Base-by-base conservation (phyloP, 2,113 vertebrate species). In the Cavia aperea region DNA sequence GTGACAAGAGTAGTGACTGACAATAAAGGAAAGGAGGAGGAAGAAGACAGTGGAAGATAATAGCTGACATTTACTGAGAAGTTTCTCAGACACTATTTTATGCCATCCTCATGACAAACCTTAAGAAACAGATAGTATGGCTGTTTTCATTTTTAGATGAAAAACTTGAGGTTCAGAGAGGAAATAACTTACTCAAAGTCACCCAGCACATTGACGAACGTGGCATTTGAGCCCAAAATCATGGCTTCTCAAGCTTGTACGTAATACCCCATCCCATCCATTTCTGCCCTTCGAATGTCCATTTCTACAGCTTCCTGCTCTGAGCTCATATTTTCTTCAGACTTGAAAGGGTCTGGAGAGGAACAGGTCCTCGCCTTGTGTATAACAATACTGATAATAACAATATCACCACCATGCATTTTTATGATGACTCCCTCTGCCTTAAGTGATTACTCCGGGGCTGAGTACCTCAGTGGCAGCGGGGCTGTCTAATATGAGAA, bases 111-210 rank as follows among this genome's bases (percentile, higher is more conserved):
- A 60, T 15, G 31, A 23, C 58, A 63, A 58, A 16, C n/a, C 26
- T 65, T 43, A 81, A 73, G 56, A 88, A 54, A 81, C 24, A 56
- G 33, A 39, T 60, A 60, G 81, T 58, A 73, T 14, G 5, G 21
- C 31, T 39, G 21, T 79, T 86, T 58, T 88, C 72, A 56, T 63
- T 58, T 90, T 92, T 81, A 88, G 86, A 43, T 79, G 54, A 93
- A 90, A 51, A 88, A 86, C 72, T 1, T 31, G 26, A 65, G 63
- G 56, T 21, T 70, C 8, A 90, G n/a, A 51, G 62, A 85, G 49
- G 54, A 75, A 91, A 36, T 16, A 56, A 92, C 36, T 68, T 62
- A 54, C n/a, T 88, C 63, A 81, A 62, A 62, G 70, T 54, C 36
- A 86, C 51, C 15, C 43, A 77, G 60, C 36, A 77, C 43, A 46